phyloP scores from a whole-genome alignment of 2,888 invertebrate genomes.

The Trissolcus brochymenae region DNA sequence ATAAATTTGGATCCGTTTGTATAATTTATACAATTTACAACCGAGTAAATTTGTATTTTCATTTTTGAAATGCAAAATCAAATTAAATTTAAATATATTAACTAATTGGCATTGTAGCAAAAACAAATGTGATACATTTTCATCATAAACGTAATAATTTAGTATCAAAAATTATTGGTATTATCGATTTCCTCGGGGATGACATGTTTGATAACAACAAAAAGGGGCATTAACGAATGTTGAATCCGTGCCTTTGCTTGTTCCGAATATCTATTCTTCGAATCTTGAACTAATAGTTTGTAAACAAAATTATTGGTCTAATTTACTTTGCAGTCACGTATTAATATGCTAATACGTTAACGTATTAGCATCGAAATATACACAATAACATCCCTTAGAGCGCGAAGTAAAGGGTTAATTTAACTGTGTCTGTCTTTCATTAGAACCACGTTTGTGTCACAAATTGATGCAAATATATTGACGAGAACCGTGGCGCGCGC shows the following conservation, averaged over 20 bases:
- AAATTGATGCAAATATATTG: slow-evolving; percentile 7
- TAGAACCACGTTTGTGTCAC: background rate
- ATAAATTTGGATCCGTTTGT: too few relatives aligned
- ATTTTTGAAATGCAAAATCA: too few relatives aligned
- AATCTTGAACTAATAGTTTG: slow-evolving; percentile 5
- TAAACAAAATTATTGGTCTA: slow-evolving; percentile 12
- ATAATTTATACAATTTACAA: too few relatives aligned
- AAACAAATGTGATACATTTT: too few relatives aligned
- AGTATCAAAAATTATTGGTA: background rate
- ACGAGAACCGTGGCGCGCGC: too few relatives aligned
- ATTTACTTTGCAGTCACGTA: background rate
- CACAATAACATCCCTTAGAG: slow-evolving; percentile 6
- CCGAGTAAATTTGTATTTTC: too few relatives aligned
- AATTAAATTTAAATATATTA: too few relatives aligned
- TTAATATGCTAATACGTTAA: slow-evolving; percentile 14
- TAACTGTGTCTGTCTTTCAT: slow-evolving; percentile 1
- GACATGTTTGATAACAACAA: slow-evolving; percentile 4
- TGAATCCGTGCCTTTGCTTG: background rate
- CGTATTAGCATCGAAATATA: slow-evolving; percentile 14
- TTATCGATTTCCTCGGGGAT: background rate
- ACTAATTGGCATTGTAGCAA: too few relatives aligned
- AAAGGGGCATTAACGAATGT: background rate
- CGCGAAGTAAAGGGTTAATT: slow-evolving; percentile 6
- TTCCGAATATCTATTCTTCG: background rate
- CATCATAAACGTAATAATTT: too few relatives aligned